Base-by-base conservation (phyloP, 1,140 invertebrate species). In the Ptiloglossa arizonensis region DNA sequence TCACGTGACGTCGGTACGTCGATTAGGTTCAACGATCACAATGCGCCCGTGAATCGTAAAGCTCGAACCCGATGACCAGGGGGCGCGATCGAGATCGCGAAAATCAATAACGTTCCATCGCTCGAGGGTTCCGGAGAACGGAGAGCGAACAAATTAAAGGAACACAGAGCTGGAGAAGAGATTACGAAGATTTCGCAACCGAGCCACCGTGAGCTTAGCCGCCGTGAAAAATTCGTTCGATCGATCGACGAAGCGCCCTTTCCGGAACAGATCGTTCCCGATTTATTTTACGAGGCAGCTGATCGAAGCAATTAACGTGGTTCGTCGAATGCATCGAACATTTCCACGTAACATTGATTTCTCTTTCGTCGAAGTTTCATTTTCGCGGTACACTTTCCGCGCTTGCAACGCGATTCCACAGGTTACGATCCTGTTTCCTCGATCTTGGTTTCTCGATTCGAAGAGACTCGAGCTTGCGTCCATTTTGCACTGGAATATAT, bases 41-140 rank as follows among this genome's bases (percentile, higher is more conserved):
- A 68, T 59, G 41, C 32, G 1, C 52, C 27, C 38, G 57, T 75
- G 63, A 75, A 59, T 75, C 63, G 68, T 68, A 38, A 75, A 68
- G 1, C 48, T 41, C 22, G 3, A 68, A 57, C 17, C 5, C 44
- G 32, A 24, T n/a, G 57, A n/a, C n/a, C n/a, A n/a, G n/a, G n/a
- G n/a, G n/a, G n/a, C 27, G 8, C 22, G 15, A 72, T 52, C 29
- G 6, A 9, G 15, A 41, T 11, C 35, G 60, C 8, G 35, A 41
- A 41, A 68, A 74, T 64, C 24, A 15, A 32, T 19, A 17, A 38
- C 59, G 4, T 48, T 41, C 22, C 5, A 1, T 52, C 4, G n/a
- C 24, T 0, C 3, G 46, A 44, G 35, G 41, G 46, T 46, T 46
- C 24, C n/a, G 17, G 32, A 62, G 29, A 41, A 41, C 11, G 59